phyloP scores from a whole-genome alignment of 2,113 vertebrate genomes.

The Pampusana beccarii region DNA sequence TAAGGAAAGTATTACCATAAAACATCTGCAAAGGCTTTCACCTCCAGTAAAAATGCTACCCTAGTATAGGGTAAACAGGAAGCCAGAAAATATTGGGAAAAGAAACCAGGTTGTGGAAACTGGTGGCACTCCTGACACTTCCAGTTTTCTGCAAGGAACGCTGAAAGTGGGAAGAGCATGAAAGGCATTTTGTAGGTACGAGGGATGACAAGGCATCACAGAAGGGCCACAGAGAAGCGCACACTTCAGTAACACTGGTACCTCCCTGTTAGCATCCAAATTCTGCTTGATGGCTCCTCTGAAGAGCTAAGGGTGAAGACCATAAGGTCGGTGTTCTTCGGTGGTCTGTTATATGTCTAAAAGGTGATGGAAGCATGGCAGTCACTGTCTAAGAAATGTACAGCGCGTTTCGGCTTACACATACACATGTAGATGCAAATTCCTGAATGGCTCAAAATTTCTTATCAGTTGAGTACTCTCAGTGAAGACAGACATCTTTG shows the following conservation, averaged over 20 bases:
- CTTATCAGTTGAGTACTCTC: neutral
- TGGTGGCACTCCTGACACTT: neutral
- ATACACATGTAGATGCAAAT: neutral
- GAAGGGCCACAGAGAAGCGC: neutral
- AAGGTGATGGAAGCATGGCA: neutral
- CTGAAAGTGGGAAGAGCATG: neutral
- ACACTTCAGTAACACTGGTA: neutral
- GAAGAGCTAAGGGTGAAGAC: neutral
- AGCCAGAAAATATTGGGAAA: neutral
- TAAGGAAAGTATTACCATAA: rapidly evolving
- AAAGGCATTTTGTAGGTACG: neutral
- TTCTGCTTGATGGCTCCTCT: neutral
- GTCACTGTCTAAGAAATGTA: neutral
- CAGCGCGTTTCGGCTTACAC: neutral
- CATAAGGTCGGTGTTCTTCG: neutral
- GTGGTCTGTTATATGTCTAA: rapidly evolving
- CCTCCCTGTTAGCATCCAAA: rapidly evolving
- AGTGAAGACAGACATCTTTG: neutral
- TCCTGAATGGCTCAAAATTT: neutral
- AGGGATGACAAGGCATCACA: neutral
- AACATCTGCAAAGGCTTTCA: neutral
- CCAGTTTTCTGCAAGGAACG: neutral
- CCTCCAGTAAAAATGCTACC: neutral
- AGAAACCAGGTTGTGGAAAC: neutral
- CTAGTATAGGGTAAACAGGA: neutral